A percentile compares a stretch with the other conserved stretches of the same genome.
Conservation (phyloP, 2,797 vertebrate genomes). For the Aldrovandia affinis region DNA sequence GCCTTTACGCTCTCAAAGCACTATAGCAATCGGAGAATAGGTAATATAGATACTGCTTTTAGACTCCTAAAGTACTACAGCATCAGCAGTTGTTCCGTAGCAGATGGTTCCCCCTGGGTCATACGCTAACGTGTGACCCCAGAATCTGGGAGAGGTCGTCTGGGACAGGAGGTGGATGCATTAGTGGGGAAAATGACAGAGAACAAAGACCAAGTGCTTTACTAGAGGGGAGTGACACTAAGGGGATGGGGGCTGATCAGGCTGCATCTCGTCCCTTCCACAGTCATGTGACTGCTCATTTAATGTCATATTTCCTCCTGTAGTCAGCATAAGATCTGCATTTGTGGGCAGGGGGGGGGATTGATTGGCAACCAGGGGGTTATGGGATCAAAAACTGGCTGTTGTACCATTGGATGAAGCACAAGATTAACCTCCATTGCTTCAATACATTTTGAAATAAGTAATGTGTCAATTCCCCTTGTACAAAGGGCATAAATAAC, state of each 20-base stretch:
- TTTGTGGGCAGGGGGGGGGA: not conserved
- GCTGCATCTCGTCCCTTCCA: not conserved
- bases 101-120: conserved; percentile 15
- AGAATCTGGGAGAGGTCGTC: not conserved
- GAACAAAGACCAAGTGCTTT: conserved; percentile 7
- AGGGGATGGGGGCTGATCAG: not conserved
- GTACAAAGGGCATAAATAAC: no score
- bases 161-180: conserved; percentile 6
- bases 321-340: not conserved
- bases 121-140: conserved; percentile 12
- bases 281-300: not conserved
- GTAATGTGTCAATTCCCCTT: not conserved
- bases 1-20: not conserved
- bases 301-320: not conserved
- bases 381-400: not conserved
- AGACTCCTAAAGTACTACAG: not conserved
- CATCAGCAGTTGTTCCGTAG: not conserved
- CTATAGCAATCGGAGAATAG: not conserved
- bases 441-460: not conserved
- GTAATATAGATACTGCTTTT: not conserved
- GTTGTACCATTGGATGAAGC: not conserved
- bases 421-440: not conserved
- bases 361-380: not conserved
- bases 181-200: not conserved
- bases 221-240: not conserved